A percentile compares a stretch with the other conserved stretches of the same genome.
Conservation (phyloP, 1,140 invertebrate species). For the Listronotus oregonensis region DNA sequence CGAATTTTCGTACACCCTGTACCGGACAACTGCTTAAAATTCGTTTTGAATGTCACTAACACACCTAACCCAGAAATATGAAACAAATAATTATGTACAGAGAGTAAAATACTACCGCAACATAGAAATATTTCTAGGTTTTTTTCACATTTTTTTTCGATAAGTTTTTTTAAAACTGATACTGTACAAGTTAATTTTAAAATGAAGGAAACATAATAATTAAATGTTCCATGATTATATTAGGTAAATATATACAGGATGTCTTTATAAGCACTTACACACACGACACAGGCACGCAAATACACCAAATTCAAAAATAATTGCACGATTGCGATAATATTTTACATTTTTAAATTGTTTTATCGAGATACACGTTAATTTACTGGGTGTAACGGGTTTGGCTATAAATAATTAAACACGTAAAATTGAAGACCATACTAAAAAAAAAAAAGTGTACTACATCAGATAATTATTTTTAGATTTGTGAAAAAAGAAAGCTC, state of each 20-base stretch:
- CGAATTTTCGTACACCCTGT: no score
- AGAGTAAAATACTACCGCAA: slow-evolving; percentile 50
- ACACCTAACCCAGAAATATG: slow-evolving; percentile 20
- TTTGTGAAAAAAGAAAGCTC: no score
- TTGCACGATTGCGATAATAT: slow-evolving; percentile 53
- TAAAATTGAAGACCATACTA: no score
- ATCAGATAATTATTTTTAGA: no score
- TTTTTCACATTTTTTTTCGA: slow-evolving; percentile 5
- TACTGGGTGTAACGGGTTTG: no score
- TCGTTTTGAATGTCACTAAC: slow-evolving; percentile 36
- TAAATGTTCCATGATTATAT: slow-evolving; percentile 10
- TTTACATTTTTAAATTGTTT: slow-evolving; percentile 37
- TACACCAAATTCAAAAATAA: slow-evolving; percentile 29
- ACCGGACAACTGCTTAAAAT: slow-evolving; percentile 43
- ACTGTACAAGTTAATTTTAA: not conserved
- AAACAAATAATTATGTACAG: slow-evolving; percentile 27
- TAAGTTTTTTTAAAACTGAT: slow-evolving; percentile 1
- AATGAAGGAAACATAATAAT: slow-evolving; percentile 8
- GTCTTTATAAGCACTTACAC: not conserved
- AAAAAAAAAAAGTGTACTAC: no score
- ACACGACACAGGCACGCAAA: slow-evolving; percentile 24
- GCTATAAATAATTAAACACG: no score
- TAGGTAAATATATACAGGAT: slow-evolving; percentile 20
- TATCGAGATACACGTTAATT: no score
- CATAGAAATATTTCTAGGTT: slow-evolving; percentile 17